phyloP scores from a whole-genome alignment of 2,113 vertebrate genomes.

The Hypocryptadius cinnamomeus region DNA sequence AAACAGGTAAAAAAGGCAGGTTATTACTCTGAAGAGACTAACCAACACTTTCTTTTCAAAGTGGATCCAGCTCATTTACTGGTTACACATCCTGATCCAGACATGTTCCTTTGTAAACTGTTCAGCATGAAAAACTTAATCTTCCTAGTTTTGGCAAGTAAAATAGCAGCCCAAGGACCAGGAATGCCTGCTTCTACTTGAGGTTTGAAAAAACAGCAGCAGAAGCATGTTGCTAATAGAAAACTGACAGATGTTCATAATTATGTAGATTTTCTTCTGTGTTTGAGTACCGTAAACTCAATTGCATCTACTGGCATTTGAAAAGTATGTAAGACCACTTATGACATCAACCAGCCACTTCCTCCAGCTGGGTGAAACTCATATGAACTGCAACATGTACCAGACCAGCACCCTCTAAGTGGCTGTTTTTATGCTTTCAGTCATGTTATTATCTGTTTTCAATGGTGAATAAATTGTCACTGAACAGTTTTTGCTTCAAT shows the following conservation, averaged over 20 bases:
- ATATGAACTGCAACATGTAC: neutral
- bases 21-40: neutral
- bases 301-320: neutral
- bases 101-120: neutral
- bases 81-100: neutral
- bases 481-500: neutral
- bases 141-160: neutral
- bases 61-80: neutral
- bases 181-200: neutral
- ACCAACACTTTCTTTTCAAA: neutral
- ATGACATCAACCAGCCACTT: neutral
- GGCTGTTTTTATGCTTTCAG: neutral
- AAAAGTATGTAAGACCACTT: neutral
- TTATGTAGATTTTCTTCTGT: neutral
- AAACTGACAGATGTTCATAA: neutral
- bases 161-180: neutral
- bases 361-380: neutral
- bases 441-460: neutral
- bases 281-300: neutral
- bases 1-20: neutral
- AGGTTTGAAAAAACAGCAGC: neutral
- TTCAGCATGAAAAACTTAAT: neutral
- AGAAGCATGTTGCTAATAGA: neutral
- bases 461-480: neutral
- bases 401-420: neutral